Conservation (phyloP, 2,113 vertebrate genomes). For the Psettodes erumei region DNA sequence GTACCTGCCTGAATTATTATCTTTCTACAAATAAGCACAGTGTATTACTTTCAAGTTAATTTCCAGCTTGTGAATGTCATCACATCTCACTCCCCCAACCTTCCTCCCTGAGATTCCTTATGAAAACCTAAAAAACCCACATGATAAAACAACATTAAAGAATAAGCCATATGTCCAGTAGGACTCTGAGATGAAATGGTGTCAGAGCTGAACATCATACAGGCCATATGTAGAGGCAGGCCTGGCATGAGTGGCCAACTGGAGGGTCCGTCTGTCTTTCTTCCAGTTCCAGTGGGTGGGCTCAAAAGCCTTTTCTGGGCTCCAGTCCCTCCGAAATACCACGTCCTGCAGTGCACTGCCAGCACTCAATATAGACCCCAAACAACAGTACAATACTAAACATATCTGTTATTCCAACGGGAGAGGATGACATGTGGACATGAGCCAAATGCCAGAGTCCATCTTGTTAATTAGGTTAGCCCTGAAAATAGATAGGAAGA, state of each 20-base stretch:
- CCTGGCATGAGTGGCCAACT: constrained; percentile 60
- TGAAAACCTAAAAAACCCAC: background rate
- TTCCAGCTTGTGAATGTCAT: constrained; percentile 10
- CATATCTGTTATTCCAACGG: constrained; percentile 37
- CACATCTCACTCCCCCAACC: background rate
- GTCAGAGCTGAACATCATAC: constrained; percentile 59
- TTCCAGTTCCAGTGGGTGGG: constrained; percentile 47
- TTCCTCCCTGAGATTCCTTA: background rate
- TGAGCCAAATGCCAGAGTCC: constrained; percentile 13
- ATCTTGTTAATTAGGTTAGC: constrained; percentile 28
- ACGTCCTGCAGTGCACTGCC: constrained; percentile 45
- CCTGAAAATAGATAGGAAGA: constrained; percentile 50
- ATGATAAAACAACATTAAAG: constrained; percentile 1
- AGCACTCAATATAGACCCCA: constrained; percentile 52
- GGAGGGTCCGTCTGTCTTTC: constrained; percentile 69
- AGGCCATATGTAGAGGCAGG: constrained; percentile 71
- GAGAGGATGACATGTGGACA: constrained; percentile 23
- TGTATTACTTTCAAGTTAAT: background rate
- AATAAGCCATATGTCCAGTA: background rate
- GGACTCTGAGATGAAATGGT: constrained; percentile 58
- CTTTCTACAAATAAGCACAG: background rate
- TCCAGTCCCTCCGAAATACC: constrained; percentile 43
- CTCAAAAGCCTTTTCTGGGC: constrained; percentile 54
- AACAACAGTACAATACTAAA: constrained; percentile 45
- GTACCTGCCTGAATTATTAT: background rate